Percentiles rank a stretch among this genome's conserved stretches.
phyloP scores from a whole-genome alignment of 2,797 vertebrate species.

The Argyrosomus regius region DNA sequence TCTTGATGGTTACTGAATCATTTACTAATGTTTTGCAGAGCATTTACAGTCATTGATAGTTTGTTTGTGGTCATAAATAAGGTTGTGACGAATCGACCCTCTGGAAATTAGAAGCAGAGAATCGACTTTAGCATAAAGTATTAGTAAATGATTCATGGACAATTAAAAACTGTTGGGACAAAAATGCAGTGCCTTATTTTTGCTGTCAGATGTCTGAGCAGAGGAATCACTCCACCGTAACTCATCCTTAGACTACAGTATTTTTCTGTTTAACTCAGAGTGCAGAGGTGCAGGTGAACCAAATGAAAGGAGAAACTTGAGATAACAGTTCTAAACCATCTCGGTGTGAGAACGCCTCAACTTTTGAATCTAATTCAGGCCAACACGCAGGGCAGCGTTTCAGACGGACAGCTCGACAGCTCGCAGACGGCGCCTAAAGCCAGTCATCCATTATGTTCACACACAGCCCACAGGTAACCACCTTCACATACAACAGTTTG shows the following conservation, averaged over 20 bases:
- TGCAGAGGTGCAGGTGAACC: slow-evolving; percentile 3
- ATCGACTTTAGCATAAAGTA: not conserved
- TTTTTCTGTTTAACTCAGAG: not conserved
- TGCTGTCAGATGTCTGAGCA: not conserved
- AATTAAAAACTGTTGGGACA: not conserved
- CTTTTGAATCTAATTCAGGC: slow-evolving; percentile 45
- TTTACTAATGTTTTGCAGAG: not conserved
- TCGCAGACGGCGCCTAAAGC: slow-evolving; percentile 44
- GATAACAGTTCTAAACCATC: slow-evolving; percentile 11
- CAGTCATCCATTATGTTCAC: slow-evolving; percentile 67
- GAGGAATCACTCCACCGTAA: not conserved
- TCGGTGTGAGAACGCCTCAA: not conserved
- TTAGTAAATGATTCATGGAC: not conserved
- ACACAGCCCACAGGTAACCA: slow-evolving; percentile 51
- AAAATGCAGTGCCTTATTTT: not conserved
- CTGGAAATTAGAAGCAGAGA: not conserved
- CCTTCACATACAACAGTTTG: slow-evolving; percentile 51
- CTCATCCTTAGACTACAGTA: not conserved
- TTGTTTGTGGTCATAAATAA: not conserved
- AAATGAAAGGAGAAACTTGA: slow-evolving; percentile 23
- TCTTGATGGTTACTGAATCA: not conserved
- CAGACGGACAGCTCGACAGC: slow-evolving; percentile 52
- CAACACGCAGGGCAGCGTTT: slow-evolving; percentile 16
- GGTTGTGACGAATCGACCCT: not conserved
- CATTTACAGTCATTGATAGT: not conserved